These are phyloP conservation scores for Cheilosia vernalis DNA, from an alignment of 2,888 invertebrate genomes.

Conservation along the genomic window DNA sequence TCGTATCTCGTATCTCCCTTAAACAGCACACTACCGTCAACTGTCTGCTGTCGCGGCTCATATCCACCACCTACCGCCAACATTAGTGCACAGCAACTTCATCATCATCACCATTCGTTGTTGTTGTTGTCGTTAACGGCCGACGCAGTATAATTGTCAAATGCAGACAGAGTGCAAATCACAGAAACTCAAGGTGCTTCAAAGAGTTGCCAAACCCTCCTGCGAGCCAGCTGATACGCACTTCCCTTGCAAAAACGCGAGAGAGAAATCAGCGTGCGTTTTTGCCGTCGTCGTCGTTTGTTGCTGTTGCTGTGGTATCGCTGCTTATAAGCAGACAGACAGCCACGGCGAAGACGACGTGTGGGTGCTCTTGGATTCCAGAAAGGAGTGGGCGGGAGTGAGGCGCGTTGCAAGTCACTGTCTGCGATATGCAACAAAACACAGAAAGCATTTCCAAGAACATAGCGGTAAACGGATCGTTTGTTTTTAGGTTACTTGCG, in stretches of 20 bases:
- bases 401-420: constrained; percentile 65
- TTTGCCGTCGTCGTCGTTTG: constrained; percentile 27
- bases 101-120: constrained; percentile 66
- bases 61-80: constrained; percentile 71
- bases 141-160: constrained; percentile 63
- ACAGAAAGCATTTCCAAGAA: constrained; percentile 64
- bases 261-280: constrained; percentile 65
- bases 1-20: constrained; percentile 42
- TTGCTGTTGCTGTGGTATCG: too few relatives aligned
- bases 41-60: constrained; percentile 66
- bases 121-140: constrained; percentile 44
- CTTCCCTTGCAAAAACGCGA: constrained; percentile 67
- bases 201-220: constrained; percentile 69
- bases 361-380: constrained; percentile 69
- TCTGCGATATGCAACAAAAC: constrained; percentile 48
- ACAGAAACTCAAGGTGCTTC: constrained; percentile 59
- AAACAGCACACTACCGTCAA: constrained; percentile 53
- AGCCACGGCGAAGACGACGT: constrained; percentile 41
- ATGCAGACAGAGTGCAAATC: constrained; percentile 63
- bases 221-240: constrained; percentile 66
- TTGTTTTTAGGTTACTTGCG: constrained; percentile 54
- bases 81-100: constrained; percentile 65
- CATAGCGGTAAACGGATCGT: constrained; percentile 64
- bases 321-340: neutral
- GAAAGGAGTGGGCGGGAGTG: constrained; percentile 70